Percentiles rank a stretch among this genome's conserved stretches.
These are phyloP conservation scores for Drosophila atroscutellata DNA, from an alignment of 2,888 invertebrate genomes.

Conservation along the genomic window DNA sequence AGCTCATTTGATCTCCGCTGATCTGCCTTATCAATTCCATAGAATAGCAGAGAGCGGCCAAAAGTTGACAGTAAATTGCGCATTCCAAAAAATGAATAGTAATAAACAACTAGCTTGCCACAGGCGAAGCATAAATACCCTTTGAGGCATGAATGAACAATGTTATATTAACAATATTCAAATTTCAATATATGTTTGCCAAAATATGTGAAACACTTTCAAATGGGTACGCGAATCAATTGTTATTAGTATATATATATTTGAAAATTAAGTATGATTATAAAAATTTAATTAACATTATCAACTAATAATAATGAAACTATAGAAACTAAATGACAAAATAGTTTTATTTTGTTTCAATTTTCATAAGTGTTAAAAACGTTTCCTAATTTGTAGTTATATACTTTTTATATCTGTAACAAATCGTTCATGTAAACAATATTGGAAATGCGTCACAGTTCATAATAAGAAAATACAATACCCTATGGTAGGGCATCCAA, in stretches of 20 bases:
- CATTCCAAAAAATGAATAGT: constrained; percentile 46
- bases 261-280: neutral
- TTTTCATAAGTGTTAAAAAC: neutral
- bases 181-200: neutral
- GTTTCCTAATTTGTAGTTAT: neutral
- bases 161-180: neutral
- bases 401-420: neutral
- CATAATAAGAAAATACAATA: neutral
- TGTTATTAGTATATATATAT: neutral
- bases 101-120: neutral
- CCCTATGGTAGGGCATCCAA: neutral
- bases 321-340: neutral
- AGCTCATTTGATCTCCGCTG: constrained; percentile 52
- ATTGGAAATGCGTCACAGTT: neutral
- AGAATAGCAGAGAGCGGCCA: constrained; percentile 19
- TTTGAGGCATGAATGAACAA: neutral
- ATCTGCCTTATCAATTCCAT: constrained; percentile 50
- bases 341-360: neutral
- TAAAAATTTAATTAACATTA: neutral
- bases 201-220: neutral
- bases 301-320: neutral
- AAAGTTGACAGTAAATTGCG: constrained; percentile 51
- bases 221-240: neutral
- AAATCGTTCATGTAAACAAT: neutral
- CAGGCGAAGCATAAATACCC: constrained; percentile 12